Conservation (phyloP, 1,140 invertebrate species). For the Harpegnathos saltator region DNA sequence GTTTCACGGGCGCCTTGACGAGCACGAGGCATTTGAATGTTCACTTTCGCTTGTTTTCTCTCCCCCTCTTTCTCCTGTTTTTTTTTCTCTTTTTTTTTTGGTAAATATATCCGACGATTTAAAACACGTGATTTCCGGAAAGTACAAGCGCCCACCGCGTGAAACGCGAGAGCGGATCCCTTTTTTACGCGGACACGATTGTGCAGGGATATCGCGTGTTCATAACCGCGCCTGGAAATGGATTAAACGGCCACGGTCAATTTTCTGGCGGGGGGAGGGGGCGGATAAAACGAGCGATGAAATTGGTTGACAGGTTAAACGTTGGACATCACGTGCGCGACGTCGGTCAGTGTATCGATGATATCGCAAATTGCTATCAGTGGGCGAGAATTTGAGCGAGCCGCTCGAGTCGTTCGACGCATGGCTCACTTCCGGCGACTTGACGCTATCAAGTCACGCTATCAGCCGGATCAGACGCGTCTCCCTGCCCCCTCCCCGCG, state of each 20-base stretch:
- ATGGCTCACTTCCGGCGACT: not conserved
- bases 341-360: conserved; percentile 56
- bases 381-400: conserved; percentile 10
- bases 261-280: too few species aligned
- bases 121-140: not conserved
- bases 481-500: too few species aligned
- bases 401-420: not conserved
- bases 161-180: not conserved
- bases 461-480: too few species aligned
- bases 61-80: too few species aligned
- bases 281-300: not conserved
- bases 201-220: not conserved
- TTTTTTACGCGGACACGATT: not conserved
- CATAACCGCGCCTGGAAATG: conserved; percentile 21
- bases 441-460: not conserved
- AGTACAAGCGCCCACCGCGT: not conserved
- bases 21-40: not conserved
- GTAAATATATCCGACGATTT: not conserved
- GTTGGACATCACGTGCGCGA: conserved; percentile 24
- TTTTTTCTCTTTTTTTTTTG: too few species aligned
- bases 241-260: conserved; percentile 30
- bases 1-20: not conserved
- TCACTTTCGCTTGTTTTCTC: too few species aligned
- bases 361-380: conserved; percentile 50
- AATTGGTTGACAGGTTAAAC: conserved; percentile 44